phyloP scores from a whole-genome alignment of 1,140 invertebrate species.

The Diachasmimorpha longicaudata region DNA sequence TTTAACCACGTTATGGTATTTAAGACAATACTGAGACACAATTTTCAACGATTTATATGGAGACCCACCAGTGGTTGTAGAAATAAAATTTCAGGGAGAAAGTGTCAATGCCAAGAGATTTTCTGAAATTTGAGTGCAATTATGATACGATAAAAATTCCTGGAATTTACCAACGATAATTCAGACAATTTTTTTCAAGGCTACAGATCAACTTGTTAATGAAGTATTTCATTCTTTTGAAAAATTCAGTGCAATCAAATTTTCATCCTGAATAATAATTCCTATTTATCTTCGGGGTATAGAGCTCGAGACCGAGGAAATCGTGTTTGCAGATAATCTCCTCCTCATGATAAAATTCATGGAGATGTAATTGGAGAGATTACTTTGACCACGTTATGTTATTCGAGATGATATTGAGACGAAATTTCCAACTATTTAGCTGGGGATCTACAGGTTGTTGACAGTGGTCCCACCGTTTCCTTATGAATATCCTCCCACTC shows the following conservation, averaged over 20 bases:
- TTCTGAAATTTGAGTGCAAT: too few species aligned
- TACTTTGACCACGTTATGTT: neutral
- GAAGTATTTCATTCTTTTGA: too few species aligned
- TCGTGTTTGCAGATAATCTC: neutral
- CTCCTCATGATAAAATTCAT: neutral
- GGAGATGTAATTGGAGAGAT: neutral
- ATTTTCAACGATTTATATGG: neutral
- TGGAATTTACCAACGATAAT: too few species aligned
- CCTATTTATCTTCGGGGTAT: neutral
- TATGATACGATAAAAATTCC: too few species aligned
- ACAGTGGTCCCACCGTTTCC: neutral
- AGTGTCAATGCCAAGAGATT: too few species aligned
- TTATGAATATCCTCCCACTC: neutral
- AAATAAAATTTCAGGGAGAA: too few species aligned
- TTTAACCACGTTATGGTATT: neutral
- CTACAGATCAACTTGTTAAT: too few species aligned
- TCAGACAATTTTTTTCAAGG: too few species aligned
- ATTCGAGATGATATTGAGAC: neutral
- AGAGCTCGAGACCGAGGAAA: neutral
- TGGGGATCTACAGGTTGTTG: neutral
- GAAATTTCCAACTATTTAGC: neutral
- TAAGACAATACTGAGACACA: neutral
- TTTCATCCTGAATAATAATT: too few species aligned
- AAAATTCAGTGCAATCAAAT: too few species aligned
- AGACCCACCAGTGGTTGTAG: neutral